Evolutionary conservation across 1,140 invertebrate genomes (phyloP).

Genomic region (Pogonognathellus flavescens): DNA sequence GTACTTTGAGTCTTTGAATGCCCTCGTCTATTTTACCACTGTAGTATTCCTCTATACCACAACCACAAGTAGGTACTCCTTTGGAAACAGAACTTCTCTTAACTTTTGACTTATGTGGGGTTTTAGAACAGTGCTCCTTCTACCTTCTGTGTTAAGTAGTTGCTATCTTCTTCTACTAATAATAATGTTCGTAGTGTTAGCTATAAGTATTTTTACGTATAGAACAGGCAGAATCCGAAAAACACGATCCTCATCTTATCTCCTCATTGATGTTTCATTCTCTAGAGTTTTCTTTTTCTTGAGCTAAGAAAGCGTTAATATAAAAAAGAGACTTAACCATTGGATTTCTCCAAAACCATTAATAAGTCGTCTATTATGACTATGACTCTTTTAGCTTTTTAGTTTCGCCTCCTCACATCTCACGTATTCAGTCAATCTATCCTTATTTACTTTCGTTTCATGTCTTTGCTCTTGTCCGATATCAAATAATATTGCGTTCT

Average conservation of each 20-base stretch:
- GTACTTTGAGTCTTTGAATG: background rate
- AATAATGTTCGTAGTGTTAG: background rate
- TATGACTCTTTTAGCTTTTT: too few relatives aligned
- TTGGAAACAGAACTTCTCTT: background rate
- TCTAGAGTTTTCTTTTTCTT: background rate
- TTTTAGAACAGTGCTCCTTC: background rate
- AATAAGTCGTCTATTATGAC: slow-evolving; percentile 1
- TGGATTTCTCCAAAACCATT: background rate
- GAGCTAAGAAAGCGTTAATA: background rate
- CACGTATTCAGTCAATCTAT: slow-evolving; percentile 1
- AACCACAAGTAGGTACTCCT: background rate
- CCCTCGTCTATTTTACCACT: background rate
- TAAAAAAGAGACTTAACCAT: too few relatives aligned
- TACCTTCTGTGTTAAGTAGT: background rate
- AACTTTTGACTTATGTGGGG: background rate
- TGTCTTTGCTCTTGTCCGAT: slow-evolving; percentile 37
- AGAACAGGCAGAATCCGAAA: slow-evolving; percentile 28
- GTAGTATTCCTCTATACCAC: background rate
- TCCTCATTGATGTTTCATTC: slow-evolving; percentile 20
- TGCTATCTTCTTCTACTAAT: background rate
- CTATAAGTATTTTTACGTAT: background rate
- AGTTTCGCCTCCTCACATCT: background rate
- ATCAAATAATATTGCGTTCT: slow-evolving; percentile 3
- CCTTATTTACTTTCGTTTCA: slow-evolving; percentile 49
- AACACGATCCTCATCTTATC: slow-evolving; percentile 30